phyloP scores from a whole-genome alignment of 2,888 invertebrate species.

The Cyclophora punctaria region DNA sequence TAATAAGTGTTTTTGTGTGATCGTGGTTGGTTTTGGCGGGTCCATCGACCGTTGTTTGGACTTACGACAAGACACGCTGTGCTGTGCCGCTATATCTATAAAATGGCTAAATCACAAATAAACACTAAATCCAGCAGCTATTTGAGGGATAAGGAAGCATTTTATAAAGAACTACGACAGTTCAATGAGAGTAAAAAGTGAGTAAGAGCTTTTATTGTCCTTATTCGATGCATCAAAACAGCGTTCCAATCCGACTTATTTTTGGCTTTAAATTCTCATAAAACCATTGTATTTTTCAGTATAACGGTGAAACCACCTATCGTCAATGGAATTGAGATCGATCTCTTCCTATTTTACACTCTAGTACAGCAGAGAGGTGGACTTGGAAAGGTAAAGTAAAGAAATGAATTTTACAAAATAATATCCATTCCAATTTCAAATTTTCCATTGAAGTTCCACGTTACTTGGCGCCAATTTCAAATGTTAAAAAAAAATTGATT shows the following conservation, averaged over 20 bases:
- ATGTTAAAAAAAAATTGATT: neutral
- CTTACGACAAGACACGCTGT: constrained; percentile 5
- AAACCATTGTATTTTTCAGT: constrained; percentile 73
- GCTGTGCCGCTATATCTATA: constrained; percentile 15
- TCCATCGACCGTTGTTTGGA: neutral
- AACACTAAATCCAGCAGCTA: constrained; percentile 79
- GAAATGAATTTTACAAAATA: no score
- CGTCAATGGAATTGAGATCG: constrained; percentile 93
- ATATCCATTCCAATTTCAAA: no score
- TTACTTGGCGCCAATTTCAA: neutral
- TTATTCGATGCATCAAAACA: neutral
- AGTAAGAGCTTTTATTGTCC: constrained; percentile 43
- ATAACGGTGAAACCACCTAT: constrained; percentile 77
- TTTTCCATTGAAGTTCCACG: no score
- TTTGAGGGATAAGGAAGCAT: constrained; percentile 84
- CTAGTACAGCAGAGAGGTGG: constrained; percentile 95
- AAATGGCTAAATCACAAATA: constrained; percentile 70
- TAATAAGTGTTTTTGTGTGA: neutral
- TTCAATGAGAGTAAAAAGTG: constrained; percentile 95
- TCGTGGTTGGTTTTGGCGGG: neutral
- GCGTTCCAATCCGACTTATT: neutral
- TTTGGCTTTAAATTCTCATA: neutral
- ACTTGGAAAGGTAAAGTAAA: constrained; percentile 89
- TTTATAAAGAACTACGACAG: constrained; percentile 89
- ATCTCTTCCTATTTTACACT: constrained; percentile 92